Evolutionary conservation across 2,797 vertebrate species (phyloP).

Genomic region (Poeciliopsis gracilis): DNA sequence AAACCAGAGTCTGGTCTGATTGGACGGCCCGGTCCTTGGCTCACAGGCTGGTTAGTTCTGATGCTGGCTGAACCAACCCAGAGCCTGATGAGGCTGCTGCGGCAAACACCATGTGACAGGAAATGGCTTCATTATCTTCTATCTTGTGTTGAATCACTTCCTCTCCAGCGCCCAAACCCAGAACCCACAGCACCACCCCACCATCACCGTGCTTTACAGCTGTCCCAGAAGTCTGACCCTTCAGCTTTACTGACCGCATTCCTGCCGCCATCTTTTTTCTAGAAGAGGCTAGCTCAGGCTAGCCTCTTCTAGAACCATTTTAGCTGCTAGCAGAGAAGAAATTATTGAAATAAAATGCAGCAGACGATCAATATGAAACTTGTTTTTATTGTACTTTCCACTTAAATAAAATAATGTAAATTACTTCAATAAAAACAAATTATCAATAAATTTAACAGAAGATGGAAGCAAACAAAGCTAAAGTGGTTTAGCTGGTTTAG

Average conservation of each 20-base stretch:
- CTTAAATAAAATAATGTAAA: neutral
- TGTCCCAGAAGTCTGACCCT: neutral
- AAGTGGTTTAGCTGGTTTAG: neutral
- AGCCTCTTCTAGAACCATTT: no score
- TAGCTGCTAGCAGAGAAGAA: neutral
- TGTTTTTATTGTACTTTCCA: slow-evolving; percentile 12
- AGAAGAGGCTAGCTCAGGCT: neutral
- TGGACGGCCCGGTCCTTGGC: neutral
- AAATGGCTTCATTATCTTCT: neutral
- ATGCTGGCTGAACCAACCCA: neutral
- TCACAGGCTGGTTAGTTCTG: neutral
- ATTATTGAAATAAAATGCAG: neutral
- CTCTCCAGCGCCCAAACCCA: neutral
- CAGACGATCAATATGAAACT: neutral
- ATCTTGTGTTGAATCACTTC: neutral
- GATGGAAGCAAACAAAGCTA: neutral
- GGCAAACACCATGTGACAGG: neutral
- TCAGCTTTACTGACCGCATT: neutral
- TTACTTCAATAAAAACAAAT: slow-evolving; percentile 2
- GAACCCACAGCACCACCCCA: neutral
- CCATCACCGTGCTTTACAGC: neutral
- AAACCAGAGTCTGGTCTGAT: neutral
- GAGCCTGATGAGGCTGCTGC: neutral
- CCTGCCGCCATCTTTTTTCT: neutral
- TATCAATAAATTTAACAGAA: slow-evolving; percentile 3